Conservation (phyloP, 2,797 vertebrate genomes). For the Eulemur coronatus region DNA sequence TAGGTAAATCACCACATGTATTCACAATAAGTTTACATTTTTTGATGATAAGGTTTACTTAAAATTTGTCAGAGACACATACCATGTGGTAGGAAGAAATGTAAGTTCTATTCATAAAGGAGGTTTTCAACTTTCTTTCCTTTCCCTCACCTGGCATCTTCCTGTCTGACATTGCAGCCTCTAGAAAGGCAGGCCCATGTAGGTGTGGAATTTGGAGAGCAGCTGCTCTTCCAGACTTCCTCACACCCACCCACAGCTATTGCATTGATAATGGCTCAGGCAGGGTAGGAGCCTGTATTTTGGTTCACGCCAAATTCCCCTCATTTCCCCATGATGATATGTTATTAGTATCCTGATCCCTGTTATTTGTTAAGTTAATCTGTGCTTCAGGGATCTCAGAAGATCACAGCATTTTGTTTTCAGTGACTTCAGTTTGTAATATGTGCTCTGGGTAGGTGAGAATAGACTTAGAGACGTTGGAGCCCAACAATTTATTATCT, state of each 20-base stretch:
- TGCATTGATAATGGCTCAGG: background rate
- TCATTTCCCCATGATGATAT: conserved; percentile 55
- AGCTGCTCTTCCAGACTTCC: background rate
- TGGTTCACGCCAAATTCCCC: conserved; percentile 43
- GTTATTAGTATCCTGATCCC: conserved; percentile 67
- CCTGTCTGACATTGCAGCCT: background rate
- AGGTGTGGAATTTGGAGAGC: background rate
- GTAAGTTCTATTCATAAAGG: background rate
- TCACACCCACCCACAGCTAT: background rate
- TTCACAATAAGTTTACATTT: background rate
- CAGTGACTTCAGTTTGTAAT: conserved; percentile 53
- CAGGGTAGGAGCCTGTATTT: background rate
- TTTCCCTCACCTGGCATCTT: background rate
- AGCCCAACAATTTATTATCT: conserved; percentile 21
- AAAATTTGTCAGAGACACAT: background rate
- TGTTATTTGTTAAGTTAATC: conserved; percentile 73
- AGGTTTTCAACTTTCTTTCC: background rate
- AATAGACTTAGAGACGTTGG: background rate
- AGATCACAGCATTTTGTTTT: conserved; percentile 69
- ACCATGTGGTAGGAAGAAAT: background rate
- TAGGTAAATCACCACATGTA: background rate
- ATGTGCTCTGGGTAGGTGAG: conserved; percentile 3
- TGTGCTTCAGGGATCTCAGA: conserved; percentile 24
- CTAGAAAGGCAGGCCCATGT: fast-evolving
- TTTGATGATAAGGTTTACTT: background rate